phyloP scores from a whole-genome alignment of 2,888 invertebrate genomes.

The Epinotia brunnichana region DNA sequence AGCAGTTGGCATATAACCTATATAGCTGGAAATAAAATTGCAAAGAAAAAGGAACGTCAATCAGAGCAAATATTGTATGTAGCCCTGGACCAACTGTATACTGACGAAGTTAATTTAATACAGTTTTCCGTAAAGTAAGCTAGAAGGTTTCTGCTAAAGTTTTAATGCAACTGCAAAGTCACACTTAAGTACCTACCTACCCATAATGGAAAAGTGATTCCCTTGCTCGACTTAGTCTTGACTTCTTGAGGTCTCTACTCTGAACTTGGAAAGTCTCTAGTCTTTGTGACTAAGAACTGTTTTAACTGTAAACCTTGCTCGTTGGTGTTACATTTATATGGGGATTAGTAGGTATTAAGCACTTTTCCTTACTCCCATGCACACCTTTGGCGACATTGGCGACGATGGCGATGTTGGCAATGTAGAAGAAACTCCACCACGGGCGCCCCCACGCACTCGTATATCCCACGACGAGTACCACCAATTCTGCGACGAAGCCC shows the following conservation, averaged over 20 bases:
- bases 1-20: neutral
- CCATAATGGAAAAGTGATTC: neutral
- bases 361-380: conserved; percentile 61
- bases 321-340: conserved; percentile 2
- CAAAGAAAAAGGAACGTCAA: neutral
- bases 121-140: neutral
- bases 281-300: neutral
- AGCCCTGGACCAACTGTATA: neutral
- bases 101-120: neutral
- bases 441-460: conserved; percentile 79
- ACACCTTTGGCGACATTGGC: conserved; percentile 49
- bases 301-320: neutral
- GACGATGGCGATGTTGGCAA: conserved; percentile 47
- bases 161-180: neutral
- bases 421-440: conserved; percentile 66
- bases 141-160: conserved; percentile 11
- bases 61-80: neutral
- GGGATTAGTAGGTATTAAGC: conserved; percentile 48
- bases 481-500: conserved; percentile 90
- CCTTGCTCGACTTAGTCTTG: neutral
- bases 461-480: conserved; percentile 91
- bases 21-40: neutral
- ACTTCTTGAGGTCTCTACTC: neutral
- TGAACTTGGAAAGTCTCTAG: neutral
- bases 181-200: neutral